Evolutionary conservation across 1,140 invertebrate genomes (phyloP).

Genomic region (Mactra quadrangularis): DNA sequence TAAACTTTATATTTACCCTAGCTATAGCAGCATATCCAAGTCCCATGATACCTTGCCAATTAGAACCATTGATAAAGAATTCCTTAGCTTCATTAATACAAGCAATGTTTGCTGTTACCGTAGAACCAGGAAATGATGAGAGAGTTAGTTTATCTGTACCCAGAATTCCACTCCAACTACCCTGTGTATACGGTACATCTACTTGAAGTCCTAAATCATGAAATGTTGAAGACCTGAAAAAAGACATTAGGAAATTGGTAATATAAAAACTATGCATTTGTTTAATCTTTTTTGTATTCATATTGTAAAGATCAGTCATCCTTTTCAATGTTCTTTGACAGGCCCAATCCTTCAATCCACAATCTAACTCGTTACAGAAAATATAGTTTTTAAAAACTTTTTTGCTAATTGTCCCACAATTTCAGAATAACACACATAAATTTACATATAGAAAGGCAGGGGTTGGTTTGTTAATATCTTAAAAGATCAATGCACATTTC

Average conservation of each 20-base stretch:
- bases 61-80: slow-evolving; percentile 83
- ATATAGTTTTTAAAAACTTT: too few species aligned
- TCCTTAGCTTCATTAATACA: slow-evolving; percentile 82
- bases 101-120: slow-evolving; percentile 78
- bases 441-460: too few species aligned
- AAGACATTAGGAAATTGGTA: background rate
- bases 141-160: slow-evolving; percentile 80
- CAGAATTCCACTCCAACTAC: slow-evolving; percentile 83
- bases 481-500: too few species aligned
- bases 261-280: background rate
- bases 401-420: too few species aligned
- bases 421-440: too few species aligned
- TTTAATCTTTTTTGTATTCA: too few species aligned
- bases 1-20: slow-evolving; percentile 70
- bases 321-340: too few species aligned
- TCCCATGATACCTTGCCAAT: slow-evolving; percentile 85
- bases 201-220: slow-evolving; percentile 62
- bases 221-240: slow-evolving; percentile 78
- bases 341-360: too few species aligned
- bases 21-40: slow-evolving; percentile 83
- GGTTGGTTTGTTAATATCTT: too few species aligned
- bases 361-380: too few species aligned
- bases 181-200: slow-evolving; percentile 82
- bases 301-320: too few species aligned
- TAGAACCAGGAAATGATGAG: slow-evolving; percentile 68